A percentile compares a stretch with the other conserved stretches of the same genome.
Evolutionary conservation across 2,113 vertebrate genomes (phyloP).

Genomic region (Castor canadensis): DNA sequence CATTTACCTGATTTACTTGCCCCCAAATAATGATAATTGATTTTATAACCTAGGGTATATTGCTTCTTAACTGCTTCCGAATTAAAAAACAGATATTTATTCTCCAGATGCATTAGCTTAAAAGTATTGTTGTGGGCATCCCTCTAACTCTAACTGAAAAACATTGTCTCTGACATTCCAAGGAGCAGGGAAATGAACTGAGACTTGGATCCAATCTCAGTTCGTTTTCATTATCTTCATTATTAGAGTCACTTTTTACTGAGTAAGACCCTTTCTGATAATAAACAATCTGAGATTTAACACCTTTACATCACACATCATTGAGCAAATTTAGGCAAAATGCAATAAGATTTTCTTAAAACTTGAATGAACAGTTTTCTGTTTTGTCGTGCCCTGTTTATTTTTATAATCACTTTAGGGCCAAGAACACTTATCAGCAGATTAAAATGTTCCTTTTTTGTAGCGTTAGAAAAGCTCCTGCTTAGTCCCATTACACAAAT

Average conservation of each 20-base stretch:
- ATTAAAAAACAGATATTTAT: conserved; percentile 14
- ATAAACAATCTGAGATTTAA: background rate
- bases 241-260: background rate
- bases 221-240: background rate
- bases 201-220: background rate
- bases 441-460: background rate
- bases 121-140: background rate
- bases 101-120: background rate
- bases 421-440: background rate
- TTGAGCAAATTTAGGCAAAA: background rate
- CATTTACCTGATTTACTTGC: background rate
- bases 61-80: conserved; percentile 40
- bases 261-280: background rate
- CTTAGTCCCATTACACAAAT: background rate
- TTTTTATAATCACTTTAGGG: background rate
- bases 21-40: background rate
- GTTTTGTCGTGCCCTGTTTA: background rate
- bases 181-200: conserved; percentile 12
- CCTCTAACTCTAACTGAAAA: background rate
- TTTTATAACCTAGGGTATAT: conserved; percentile 6
- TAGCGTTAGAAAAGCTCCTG: background rate
- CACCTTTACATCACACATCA: background rate
- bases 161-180: background rate
- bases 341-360: background rate
- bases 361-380: background rate